Evolutionary conservation across 2,797 vertebrate genomes (phyloP), one percentile per base, ranked within the genome.

Genomic region (Benthosema pterotum): DNA sequence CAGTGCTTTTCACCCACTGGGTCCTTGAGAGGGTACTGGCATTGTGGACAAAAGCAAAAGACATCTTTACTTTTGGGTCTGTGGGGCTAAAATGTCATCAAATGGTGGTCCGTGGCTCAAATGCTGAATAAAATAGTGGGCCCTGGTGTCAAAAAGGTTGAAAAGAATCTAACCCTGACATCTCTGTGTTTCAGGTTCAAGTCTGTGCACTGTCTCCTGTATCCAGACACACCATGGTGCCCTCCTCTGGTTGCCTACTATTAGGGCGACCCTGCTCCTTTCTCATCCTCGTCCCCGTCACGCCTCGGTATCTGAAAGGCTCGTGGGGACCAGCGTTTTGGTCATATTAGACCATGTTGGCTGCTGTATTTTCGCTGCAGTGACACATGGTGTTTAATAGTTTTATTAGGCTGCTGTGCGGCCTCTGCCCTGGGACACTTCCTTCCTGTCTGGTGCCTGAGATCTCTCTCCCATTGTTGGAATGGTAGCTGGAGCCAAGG

Each of bases 301-400:
- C 4, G 94, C 96, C 96, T 96, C 92, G 97, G 97, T 97, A 98
- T 98, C 97, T 97, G 93, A 95, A 95, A 96, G 96, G 93, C 89
- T 78, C 54, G 82, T 54, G 93, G 95, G 94, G 96, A 96, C 94
- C 72, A 83, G 86, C 71, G 88, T 90, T n/a, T 91, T 90, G 71
- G 81, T 91, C n/a, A n/a, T 25, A 85, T 90, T 75, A 63, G 89
- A 88, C 88, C 60, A 82, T 49, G 75, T n/a, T 57, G 67, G 89
- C 89, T 50, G 82, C 90, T 78, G 75, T 82, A 67, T 89, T 89
- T 71, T 92, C 85, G 86, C 92, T 88, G 90, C 91, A 90, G 91
- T 75, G 75, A 77, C 72, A 82, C 87, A 82, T 71, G 90, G 91
- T 91, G 85, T 92, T 74, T 77, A 62, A 69, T 85, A 65, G 83